Percentiles rank a stretch among this genome's conserved stretches.
Conservation (phyloP, 2,888 invertebrate genomes). For the Arge pagana region DNA sequence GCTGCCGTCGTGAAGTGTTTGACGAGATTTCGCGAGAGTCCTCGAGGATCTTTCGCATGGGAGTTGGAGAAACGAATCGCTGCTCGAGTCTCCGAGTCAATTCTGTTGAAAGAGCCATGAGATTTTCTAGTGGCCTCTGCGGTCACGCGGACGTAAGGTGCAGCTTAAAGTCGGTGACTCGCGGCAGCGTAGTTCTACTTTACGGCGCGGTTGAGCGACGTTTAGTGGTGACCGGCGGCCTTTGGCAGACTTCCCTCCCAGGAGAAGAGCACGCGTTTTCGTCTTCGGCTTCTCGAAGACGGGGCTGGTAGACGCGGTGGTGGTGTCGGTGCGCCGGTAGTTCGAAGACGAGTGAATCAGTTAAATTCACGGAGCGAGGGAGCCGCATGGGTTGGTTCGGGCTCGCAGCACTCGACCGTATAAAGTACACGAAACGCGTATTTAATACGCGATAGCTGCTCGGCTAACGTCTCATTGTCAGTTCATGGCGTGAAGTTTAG, state of each 20-base stretch:
- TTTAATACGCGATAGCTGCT: slow-evolving; percentile 4
- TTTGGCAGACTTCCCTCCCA: slow-evolving; percentile 44
- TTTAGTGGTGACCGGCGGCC: slow-evolving; percentile 50
- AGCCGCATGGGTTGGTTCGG: too few species aligned
- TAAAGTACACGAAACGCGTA: slow-evolving; percentile 9
- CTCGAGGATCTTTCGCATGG: too few species aligned
- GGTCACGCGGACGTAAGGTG: slow-evolving; percentile 36
- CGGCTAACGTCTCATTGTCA: slow-evolving; percentile 14
- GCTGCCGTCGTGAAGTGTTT: too few species aligned
- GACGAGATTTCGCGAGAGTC: too few species aligned
- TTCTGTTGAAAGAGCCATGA: too few species aligned
- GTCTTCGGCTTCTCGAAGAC: neutral
- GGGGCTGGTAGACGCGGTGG: neutral
- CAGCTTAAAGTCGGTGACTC: slow-evolving; percentile 40
- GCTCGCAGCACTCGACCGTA: neutral
- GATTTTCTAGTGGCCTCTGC: too few species aligned
- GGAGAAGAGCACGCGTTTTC: neutral
- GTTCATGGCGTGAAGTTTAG: slow-evolving; percentile 10
- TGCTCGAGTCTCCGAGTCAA: too few species aligned
- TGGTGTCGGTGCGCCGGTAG: too few species aligned
- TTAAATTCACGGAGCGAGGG: too few species aligned
- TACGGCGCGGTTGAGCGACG: slow-evolving; percentile 52
- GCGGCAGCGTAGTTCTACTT: slow-evolving; percentile 47
- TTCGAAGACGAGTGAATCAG: too few species aligned
- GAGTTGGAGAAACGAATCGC: too few species aligned